Evolutionary conservation across 2,797 vertebrate genomes (phyloP), one percentile per base, ranked within the genome.

Genomic region (Schizopygopsis malacanthus): DNA sequence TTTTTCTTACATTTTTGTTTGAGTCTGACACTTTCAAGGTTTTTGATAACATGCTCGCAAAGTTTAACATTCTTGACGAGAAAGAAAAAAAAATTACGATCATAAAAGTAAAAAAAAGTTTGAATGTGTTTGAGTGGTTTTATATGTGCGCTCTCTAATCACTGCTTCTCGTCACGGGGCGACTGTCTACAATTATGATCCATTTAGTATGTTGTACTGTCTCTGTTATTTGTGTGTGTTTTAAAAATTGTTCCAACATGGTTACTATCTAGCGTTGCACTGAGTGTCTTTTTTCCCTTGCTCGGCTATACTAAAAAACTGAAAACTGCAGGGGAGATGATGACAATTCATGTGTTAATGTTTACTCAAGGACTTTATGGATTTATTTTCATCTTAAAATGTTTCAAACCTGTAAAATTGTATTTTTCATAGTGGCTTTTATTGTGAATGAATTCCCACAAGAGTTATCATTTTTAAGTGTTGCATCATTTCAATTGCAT

Each of bases 281-380:
- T 99, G 98, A 97, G 96, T 97, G 97, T 97, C 96, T 95, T 95
- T 94, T 93, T 93, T 96, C 96, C 96, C 96, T 95, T 96, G 94
- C 93, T 94, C 94, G 94, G 96, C 96, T 96, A 93, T 96, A 96
- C 92, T 92, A 91, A 93, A 93, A 86, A 88, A 92, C 92, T 90
- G 87, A 92, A 92, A 91, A 94, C 88, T 90, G 65, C 90, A 90
- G 96, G 96, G 94, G 96, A 95, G 95, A 95, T 79, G 94, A 96
- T 92, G 97, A 96, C 96, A 97, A 96, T 97, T 98, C 96, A 97
- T 7, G 97, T 98, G 97, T 98, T 96, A 96, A 97, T 97, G 98
- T 99, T 99, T 99, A 99, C 98, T 98, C 97, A 98, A 98, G 97
- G 97, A 99, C 96, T 97, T 95, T 92, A 95, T 94, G 93, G 90